Evolutionary conservation across 2,113 vertebrate species (phyloP).

Genomic region (Nothobranchius kuhntae): DNA sequence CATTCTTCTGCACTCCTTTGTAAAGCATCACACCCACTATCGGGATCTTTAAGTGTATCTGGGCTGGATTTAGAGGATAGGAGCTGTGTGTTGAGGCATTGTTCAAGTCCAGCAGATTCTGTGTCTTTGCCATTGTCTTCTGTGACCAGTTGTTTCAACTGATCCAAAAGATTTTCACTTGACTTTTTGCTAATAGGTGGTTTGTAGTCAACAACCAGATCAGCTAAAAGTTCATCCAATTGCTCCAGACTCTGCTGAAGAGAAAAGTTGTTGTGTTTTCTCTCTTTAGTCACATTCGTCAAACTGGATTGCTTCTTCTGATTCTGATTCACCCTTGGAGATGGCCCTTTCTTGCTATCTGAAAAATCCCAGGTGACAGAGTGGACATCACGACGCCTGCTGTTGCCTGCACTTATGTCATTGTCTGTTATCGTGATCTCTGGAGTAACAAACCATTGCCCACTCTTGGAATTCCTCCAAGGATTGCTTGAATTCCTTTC

Average conservation of each 20-base stretch:
- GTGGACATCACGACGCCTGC: slow-evolving; percentile 74
- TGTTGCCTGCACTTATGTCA: slow-evolving; percentile 82
- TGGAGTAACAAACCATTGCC: slow-evolving; percentile 92
- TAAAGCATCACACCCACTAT: slow-evolving; percentile 79
- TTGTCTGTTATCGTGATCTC: slow-evolving; percentile 99
- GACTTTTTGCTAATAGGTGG: slow-evolving; percentile 76
- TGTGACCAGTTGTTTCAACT: slow-evolving; percentile 85
- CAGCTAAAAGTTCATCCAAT: slow-evolving; percentile 91
- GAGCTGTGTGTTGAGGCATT: slow-evolving; percentile 81
- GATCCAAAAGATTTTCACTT: slow-evolving; percentile 82
- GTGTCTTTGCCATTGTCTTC: slow-evolving; percentile 68
- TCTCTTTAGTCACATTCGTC: slow-evolving; percentile 69
- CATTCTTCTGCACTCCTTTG: slow-evolving; percentile 80
- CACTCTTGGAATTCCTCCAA: slow-evolving; percentile 72
- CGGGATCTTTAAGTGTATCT: slow-evolving; percentile 74
- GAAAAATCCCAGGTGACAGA: slow-evolving; percentile 83
- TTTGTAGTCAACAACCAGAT: slow-evolving; percentile 94
- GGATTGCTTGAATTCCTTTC: slow-evolving; percentile 82
- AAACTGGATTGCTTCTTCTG: slow-evolving; percentile 57
- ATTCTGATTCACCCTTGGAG: slow-evolving; percentile 35
- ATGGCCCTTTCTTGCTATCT: slow-evolving; percentile 64
- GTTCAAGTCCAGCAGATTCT: slow-evolving; percentile 63
- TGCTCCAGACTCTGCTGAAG: slow-evolving; percentile 94
- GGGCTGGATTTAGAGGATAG: slow-evolving; percentile 79
- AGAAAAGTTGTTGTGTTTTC: slow-evolving; percentile 76